Evolutionary conservation across 2,888 invertebrate genomes (phyloP).

Genomic region (Lepetodrilus schrolli): DNA sequence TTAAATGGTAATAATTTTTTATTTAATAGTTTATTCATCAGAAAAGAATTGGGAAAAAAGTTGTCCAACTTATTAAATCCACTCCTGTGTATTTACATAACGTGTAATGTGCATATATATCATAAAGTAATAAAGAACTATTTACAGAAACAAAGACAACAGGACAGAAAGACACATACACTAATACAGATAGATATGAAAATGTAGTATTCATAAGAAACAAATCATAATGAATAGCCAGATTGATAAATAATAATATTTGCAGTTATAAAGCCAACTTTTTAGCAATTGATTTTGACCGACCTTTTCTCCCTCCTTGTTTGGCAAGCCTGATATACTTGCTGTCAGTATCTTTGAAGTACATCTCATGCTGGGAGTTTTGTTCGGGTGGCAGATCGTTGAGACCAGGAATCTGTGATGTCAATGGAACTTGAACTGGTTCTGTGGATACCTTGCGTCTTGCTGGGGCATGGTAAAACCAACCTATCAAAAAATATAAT

Average conservation of each 20-base stretch:
- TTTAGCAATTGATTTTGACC: too few relatives aligned
- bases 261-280: too few relatives aligned
- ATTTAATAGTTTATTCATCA: too few relatives aligned
- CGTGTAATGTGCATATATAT: too few relatives aligned
- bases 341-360: conserved; percentile 68
- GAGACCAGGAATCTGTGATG: conserved; percentile 72
- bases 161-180: background rate
- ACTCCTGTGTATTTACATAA: too few relatives aligned
- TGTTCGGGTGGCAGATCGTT: conserved; percentile 54
- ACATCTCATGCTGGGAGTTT: conserved; percentile 45
- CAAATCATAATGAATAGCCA: background rate
- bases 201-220: background rate
- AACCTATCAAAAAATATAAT: conserved; percentile 52
- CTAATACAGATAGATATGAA: background rate
- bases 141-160: too few relatives aligned
- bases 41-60: too few relatives aligned
- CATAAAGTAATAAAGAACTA: too few relatives aligned
- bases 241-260: too few relatives aligned
- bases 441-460: conserved; percentile 46
- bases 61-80: too few relatives aligned
- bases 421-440: conserved; percentile 59
- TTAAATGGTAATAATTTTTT: too few relatives aligned
- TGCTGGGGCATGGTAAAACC: conserved; percentile 74
- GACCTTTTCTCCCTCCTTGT: conserved; percentile 71
- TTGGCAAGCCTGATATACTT: conserved; percentile 72